Conservation (phyloP, 1,140 invertebrate genomes). For the Meloidogyne exigua region DNA sequence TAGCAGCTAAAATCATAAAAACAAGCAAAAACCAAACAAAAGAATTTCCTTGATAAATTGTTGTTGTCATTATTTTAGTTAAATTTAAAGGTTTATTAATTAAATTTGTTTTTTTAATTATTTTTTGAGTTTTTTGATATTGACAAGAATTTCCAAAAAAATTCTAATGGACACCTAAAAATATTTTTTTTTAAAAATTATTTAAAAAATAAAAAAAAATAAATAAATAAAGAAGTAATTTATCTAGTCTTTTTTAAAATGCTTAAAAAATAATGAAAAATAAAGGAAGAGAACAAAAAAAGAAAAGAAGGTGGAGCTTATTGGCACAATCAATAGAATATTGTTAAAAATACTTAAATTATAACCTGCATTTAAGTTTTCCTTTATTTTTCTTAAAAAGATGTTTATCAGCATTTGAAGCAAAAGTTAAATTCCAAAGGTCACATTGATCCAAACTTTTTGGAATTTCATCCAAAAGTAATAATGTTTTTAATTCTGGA, state of each 20-base stretch:
- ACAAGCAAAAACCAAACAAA: slow-evolving; percentile 16
- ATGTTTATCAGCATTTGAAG: slow-evolving; percentile 18
- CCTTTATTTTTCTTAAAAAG: slow-evolving; percentile 20
- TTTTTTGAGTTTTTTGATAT: background rate
- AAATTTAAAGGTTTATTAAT: background rate
- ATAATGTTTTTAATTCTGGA: background rate
- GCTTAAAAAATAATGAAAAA: background rate
- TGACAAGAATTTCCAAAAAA: background rate
- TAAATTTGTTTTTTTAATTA: background rate
- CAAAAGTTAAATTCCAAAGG: slow-evolving; percentile 28
- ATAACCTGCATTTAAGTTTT: slow-evolving; percentile 23
- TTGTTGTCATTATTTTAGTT: background rate
- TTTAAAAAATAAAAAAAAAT: background rate
- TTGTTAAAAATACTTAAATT: background rate
- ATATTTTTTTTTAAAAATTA: too few relatives aligned
- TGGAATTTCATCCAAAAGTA: background rate
- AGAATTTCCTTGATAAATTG: slow-evolving; percentile 19
- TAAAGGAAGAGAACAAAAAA: background rate
- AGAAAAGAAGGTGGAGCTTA: background rate
- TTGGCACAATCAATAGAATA: background rate
- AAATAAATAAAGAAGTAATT: background rate
- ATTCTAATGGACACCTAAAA: background rate
- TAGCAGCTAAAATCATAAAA: slow-evolving; percentile 17
- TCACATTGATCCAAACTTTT: slow-evolving; percentile 18
- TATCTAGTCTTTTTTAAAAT: background rate